Evolutionary conservation across 2,797 vertebrate genomes (phyloP), one percentile per base, ranked within the genome.

Genomic region (Poeciliopsis presidionis): DNA sequence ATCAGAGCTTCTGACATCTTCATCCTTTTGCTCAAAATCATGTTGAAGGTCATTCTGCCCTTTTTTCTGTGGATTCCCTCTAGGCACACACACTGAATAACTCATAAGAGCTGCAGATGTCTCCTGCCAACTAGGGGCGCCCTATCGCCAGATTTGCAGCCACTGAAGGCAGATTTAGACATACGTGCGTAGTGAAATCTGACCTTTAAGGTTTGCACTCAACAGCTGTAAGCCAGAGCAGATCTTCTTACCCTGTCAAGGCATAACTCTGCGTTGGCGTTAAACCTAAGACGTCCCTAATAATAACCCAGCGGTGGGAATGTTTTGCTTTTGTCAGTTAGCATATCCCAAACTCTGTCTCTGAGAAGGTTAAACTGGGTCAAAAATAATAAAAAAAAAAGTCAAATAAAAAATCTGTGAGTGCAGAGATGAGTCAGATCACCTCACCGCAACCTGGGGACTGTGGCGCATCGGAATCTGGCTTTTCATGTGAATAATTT

Each of bases 211-310:
- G 79, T 86, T 79, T 80, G 81, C 65, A 81, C 80, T 86, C 74
- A 74, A 93, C 93, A 94, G 91, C 93, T 94, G 93, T 84, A 75
- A 9, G 71, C 33, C 77, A 41, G 76, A 71, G 77, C 76, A 65
- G 87, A n/a, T 94, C 89, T 51, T 86, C 81, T 93, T 91, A 89
- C 86, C 84, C 78, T 74, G 81, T 45, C 77, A 85, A 81, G 76
- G 88, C 84, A 89, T 82, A 92, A 81, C 88, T 84, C 77, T 84
- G 86, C 88, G 82, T 84, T 80, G 75, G 78, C 14, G 59, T 85
- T 81, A 73, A 91, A 92, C 85, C 79, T 43, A 85, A 91, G 61
- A 84, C 81, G 13, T 45, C n/a, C 46, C 90, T 91, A 92, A 92
- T 87, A 90, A 92, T 92, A 92, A 82, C 84, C 59, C 82, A 43